A percentile compares a stretch with the other conserved stretches of the same genome.
Conservation (phyloP, 1,140 invertebrate species). For the Adoxophyes honmai region DNA sequence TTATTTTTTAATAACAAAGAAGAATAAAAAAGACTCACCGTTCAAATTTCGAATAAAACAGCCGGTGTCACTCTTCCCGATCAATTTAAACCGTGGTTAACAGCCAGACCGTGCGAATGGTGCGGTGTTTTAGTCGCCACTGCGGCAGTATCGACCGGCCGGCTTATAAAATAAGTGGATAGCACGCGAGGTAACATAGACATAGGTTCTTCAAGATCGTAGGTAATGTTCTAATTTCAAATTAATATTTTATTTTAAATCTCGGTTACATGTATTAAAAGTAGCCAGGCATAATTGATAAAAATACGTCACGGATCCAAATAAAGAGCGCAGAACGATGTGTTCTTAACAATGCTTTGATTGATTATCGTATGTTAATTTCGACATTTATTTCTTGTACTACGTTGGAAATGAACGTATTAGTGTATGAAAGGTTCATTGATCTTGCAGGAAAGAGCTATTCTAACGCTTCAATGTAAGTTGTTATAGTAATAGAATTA, state of each 20-base stretch:
- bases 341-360: too few species aligned
- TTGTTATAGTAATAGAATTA: too few species aligned
- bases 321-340: too few species aligned
- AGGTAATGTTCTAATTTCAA: slow-evolving; percentile 18
- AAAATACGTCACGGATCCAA: too few species aligned
- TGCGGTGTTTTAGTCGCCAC: slow-evolving; percentile 25
- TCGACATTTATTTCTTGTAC: too few species aligned
- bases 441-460: too few species aligned
- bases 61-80: not conserved
- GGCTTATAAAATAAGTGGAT: slow-evolving; percentile 22
- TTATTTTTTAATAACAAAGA: not conserved
- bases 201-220: slow-evolving; percentile 20
- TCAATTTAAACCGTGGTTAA: not conserved
- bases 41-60: slow-evolving; percentile 15
- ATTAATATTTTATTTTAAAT: not conserved
- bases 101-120: slow-evolving; percentile 18
- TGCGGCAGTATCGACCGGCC: slow-evolving; percentile 51
- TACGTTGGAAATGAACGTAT: too few species aligned
- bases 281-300: too few species aligned
- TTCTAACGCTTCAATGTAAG: too few species aligned
- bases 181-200: slow-evolving; percentile 22
- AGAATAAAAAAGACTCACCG: slow-evolving; percentile 19
- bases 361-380: too few species aligned
- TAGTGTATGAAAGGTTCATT: too few species aligned
- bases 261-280: too few species aligned